Percentiles rank a stretch among this genome's conserved stretches.
phyloP scores from a whole-genome alignment of 2,888 invertebrate genomes.

The Clitarchus hookeri region DNA sequence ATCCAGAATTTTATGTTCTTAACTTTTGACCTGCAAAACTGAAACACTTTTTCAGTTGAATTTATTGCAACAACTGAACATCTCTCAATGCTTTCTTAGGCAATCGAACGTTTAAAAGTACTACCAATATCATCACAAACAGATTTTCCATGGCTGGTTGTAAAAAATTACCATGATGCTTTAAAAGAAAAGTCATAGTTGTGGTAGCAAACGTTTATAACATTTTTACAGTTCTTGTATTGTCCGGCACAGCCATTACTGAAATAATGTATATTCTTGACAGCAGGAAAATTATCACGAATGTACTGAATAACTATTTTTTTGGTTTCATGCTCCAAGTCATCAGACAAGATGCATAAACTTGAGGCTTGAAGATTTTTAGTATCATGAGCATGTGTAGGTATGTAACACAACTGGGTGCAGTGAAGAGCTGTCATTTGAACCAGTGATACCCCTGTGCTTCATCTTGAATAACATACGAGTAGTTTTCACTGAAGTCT shows the following conservation, averaged over 20 bases:
- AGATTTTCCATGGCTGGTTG: too few species aligned
- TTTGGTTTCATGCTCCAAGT: too few species aligned
- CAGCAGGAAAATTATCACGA: background rate
- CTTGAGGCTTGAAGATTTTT: too few species aligned
- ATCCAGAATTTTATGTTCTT: slow-evolving; percentile 17
- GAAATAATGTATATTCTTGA: background rate
- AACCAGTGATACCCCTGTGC: slow-evolving; percentile 3
- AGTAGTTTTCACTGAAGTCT: background rate
- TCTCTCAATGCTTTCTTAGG: background rate
- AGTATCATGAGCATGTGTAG: too few species aligned
- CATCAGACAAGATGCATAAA: too few species aligned
- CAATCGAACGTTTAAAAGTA: background rate
- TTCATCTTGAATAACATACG: slow-evolving; percentile 3
- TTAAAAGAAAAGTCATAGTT: too few species aligned
- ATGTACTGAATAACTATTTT: too few species aligned
- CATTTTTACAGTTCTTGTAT: slow-evolving; percentile 18
- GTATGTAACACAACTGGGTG: background rate
- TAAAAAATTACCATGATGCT: too few species aligned
- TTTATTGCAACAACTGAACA: background rate
- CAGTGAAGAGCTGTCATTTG: background rate
- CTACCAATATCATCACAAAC: too few species aligned
- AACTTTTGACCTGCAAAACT: background rate
- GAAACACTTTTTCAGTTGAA: background rate
- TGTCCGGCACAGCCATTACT: background rate
- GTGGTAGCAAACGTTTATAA: too few species aligned